phyloP scores from a whole-genome alignment of 2,113 vertebrate species.

The Leuciscus idus region DNA sequence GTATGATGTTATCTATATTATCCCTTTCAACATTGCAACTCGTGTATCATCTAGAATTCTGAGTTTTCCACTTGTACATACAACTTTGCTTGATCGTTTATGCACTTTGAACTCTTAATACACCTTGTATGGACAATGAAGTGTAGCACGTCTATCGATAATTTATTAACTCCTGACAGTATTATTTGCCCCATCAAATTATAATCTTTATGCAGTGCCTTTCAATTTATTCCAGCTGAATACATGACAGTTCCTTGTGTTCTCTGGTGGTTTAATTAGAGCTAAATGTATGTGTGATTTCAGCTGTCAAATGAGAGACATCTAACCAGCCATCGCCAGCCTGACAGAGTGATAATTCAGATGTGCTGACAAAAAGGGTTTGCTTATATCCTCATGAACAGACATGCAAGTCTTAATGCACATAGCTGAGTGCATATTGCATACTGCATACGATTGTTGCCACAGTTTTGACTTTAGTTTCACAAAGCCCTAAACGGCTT shows the following conservation, averaged over 20 bases:
- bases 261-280: conserved; percentile 74
- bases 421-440: neutral
- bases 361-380: conserved; percentile 64
- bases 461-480: conserved; percentile 5
- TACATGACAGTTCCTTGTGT: conserved; percentile 48
- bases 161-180: conserved; percentile 69
- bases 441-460: neutral
- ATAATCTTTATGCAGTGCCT: neutral
- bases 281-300: conserved; percentile 64
- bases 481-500: too few species aligned
- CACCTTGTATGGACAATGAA: conserved; percentile 4
- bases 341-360: conserved; percentile 67
- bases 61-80: neutral
- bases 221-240: conserved; percentile 9
- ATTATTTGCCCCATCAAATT: conserved; percentile 39
- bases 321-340: conserved; percentile 65
- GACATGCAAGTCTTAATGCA: neutral
- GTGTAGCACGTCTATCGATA: conserved; percentile 62
- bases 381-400: conserved; percentile 43
- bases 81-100: neutral
- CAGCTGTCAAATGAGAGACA: conserved; percentile 66
- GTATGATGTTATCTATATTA: neutral
- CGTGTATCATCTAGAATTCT: neutral
- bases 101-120: neutral
- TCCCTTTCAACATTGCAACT: neutral